phyloP scores from a whole-genome alignment of 2,113 vertebrate species.

The Cisticola juncidis region DNA sequence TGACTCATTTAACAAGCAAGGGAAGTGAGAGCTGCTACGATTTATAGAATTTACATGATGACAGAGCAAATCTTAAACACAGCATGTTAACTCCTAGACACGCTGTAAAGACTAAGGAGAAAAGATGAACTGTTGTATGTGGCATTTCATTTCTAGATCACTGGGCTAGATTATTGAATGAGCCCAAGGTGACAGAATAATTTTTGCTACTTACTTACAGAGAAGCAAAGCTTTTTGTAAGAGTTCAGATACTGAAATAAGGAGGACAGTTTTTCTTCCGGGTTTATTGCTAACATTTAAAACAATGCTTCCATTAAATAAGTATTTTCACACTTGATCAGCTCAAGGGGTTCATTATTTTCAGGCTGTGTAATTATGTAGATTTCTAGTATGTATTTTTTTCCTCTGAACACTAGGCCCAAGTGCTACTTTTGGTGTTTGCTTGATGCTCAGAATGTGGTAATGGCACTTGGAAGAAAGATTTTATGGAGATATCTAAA shows the following conservation, averaged over 20 bases:
- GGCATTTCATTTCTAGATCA: slow-evolving; percentile 22
- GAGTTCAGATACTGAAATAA: not conserved
- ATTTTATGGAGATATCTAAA: not conserved
- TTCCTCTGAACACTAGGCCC: not conserved
- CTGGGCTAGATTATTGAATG: slow-evolving; percentile 24
- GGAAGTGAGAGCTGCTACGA: not conserved
- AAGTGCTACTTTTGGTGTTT: slow-evolving; percentile 11
- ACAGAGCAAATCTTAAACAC: not conserved
- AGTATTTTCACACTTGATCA: slow-evolving; percentile 2
- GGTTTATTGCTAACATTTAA: slow-evolving; percentile 34
- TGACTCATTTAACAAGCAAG: not conserved
- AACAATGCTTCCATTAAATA: slow-evolving; percentile 17
- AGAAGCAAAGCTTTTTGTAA: not conserved
- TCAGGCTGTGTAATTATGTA: slow-evolving; percentile 15
- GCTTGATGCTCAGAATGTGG: not conserved
- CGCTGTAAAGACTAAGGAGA: not conserved
- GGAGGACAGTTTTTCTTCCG: not conserved
- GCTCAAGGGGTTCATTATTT: slow-evolving; percentile 40
- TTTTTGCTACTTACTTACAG: slow-evolving; percentile 34
- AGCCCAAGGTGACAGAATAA: slow-evolving; percentile 34
- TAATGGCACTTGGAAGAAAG: not conserved
- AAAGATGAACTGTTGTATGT: not conserved
- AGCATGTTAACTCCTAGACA: not conserved
- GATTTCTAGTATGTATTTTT: not conserved
- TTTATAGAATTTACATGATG: slow-evolving; percentile 4